Evolutionary conservation across 2,888 invertebrate species (phyloP), one percentile per base, ranked within the genome.

Genomic region (Empis stercorea): DNA sequence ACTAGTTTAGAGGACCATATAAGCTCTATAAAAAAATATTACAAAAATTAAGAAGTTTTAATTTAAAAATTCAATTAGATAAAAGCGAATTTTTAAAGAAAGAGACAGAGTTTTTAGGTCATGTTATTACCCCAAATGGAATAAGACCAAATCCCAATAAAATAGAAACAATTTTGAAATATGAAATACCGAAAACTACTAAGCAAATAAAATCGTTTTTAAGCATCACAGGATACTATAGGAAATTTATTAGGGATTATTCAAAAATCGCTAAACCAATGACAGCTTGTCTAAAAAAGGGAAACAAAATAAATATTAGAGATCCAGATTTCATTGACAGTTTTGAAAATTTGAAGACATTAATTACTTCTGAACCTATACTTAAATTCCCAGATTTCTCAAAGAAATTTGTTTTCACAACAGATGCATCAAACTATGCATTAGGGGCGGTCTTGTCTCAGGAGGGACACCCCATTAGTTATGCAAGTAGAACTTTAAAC

Each of bases 341-440:
- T 4, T 50, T 45, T 36, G 15, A 47, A 15, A 34, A 34, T 15
- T 15, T 45, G 11, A 50, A 46, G 37, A n/a, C 14, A 30, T 27
- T 45, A 27, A 11, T 50, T 1, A 39, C 15, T 3, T 4, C 58
- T 38, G 54, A 55, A 23, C 63, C 63, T 0, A 52, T 65, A 11
- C 42, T 67, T 17, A 54, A 59, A 45, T 65, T 61, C 36, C 61
- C 61, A 5, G 61, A 62, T 44, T 65, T 64, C 41, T 43, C 46
- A 0, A 48, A 58, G 49, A 46, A 52, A 10, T 61, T 61, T 44
- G 40, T 50, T 15, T 16, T 61, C 15, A 57, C 58, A 3, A 59
- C 60, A 2, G 62, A 62, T 46, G 59, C 61, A 0, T 49, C 50
- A 2, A 48, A 55, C n/a, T 51, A 15, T 6, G 59, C 58, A 1